Base-by-base conservation (phyloP, 2,888 invertebrate species). In the Chrysolina oricalcia region DNA sequence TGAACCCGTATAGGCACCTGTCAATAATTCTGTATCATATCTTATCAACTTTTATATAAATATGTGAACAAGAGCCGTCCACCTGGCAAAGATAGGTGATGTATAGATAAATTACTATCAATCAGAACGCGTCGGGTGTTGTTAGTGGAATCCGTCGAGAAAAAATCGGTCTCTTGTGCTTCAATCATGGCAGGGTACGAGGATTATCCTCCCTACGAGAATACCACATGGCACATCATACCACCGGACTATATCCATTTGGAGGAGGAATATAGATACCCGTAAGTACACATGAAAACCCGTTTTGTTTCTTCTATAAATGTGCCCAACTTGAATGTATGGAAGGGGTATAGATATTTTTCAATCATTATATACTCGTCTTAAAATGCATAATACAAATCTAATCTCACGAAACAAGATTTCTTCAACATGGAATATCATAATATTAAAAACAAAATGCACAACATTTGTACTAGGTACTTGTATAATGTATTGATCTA, bases 201-300 rank as follows among this genome's bases (percentile, higher is more conserved):
- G 62, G 91, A 91, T 73, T 93, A 92, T 84, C 64, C 82, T 9
- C 75, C 84, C 10, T 92, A 91, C 85, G 94, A 94, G 27, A 78
- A 76, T 83, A 91, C 91, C 83, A 91, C 91, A 84, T 94, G 94
- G 93, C 91, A 93, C 75, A 91, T 93, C 81, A 92, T 93, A 81
- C 93, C 94, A 11, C 92, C 93, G 84, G 94, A 94, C 87, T 94
- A 94, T 86, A 91, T 92, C 53, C 90, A 90, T 78, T 87, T 91
- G 89, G 94, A 94, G 62, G 94, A 94, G 68, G 94, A 94, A 84
- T 94, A 93, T 87, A 90, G 93, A 56, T 92, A 92, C 85, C 90
- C 91, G 92, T 93, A 88, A 92, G 92, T 91, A 81, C 46, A 35
- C 53, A 23, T 11, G 23, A 48, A 41, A 3, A 27, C 17, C 19